Evolutionary conservation across 2,113 vertebrate genomes (phyloP).

Genomic region (Microcebus tavaratra): DNA sequence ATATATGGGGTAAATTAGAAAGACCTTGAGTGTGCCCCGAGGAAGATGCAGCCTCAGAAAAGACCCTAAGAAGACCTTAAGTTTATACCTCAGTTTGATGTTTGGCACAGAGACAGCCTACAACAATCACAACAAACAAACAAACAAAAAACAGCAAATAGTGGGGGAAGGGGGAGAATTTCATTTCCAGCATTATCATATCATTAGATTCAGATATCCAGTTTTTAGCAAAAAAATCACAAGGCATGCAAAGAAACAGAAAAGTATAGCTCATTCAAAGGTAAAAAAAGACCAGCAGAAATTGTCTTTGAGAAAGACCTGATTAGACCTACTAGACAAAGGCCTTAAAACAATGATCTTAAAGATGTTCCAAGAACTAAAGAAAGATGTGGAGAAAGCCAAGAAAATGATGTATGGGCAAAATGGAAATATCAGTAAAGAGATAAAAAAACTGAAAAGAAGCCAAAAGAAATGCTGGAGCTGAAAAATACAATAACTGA

Average conservation of each 20-base stretch:
- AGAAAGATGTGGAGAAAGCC: not conserved
- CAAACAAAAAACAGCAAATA: not conserved
- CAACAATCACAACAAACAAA: not conserved
- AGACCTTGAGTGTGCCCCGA: not conserved
- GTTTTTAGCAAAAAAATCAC: not conserved
- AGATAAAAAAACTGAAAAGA: not conserved
- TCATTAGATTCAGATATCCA: not conserved
- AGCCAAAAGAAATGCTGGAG: not conserved
- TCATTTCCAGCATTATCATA: not conserved
- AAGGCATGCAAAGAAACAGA: not conserved
- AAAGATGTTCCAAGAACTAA: not conserved
- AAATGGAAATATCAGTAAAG: not conserved
- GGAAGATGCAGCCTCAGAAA: not conserved
- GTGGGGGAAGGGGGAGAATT: not conserved
- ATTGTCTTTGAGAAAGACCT: not conserved
- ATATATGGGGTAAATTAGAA: not conserved
- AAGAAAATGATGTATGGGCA: not conserved
- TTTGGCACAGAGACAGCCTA: not conserved
- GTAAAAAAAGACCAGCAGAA: not conserved
- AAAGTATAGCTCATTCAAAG: not conserved
- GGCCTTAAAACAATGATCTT: not conserved
- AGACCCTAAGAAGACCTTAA: not conserved
- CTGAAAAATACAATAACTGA: not conserved
- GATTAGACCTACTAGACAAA: not conserved
- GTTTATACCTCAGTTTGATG: not conserved